phyloP scores from a whole-genome alignment of 2,113 vertebrate species.

The Hemiscyllium ocellatum region DNA sequence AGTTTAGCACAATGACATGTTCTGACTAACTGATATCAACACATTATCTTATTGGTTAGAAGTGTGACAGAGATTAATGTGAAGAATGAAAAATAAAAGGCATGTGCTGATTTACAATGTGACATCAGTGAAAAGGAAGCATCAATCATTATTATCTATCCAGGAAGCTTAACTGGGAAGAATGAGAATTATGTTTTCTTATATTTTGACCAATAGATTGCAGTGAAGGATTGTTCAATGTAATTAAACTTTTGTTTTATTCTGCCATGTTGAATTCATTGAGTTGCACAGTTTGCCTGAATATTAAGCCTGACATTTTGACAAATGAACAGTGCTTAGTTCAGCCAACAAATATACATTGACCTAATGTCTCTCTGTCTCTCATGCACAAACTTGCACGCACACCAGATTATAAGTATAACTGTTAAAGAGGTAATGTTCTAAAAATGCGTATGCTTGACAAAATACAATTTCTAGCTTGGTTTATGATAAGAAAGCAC shows the following conservation, averaged over 20 bases:
- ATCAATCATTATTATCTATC: not conserved
- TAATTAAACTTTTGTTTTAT: not conserved
- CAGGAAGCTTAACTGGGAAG: not conserved
- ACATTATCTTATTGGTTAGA: not conserved
- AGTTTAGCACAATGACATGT: not conserved
- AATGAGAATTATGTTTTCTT: conserved; percentile 6
- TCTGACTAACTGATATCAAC: not conserved
- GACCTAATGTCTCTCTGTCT: conserved; percentile 29
- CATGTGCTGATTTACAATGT: conserved; percentile 15
- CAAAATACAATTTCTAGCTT: not conserved
- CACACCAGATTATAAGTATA: not conserved
- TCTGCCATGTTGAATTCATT: conserved; percentile 19
- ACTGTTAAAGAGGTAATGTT: not conserved
- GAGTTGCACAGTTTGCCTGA: conserved; percentile 11
- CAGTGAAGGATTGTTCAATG: not conserved
- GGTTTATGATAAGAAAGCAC: too few relatives aligned
- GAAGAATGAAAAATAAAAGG: not conserved
- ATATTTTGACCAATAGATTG: not conserved
- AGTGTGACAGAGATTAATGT: not conserved
- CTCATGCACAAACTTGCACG: not conserved
- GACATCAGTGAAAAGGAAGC: not conserved
- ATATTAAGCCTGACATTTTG: conserved; percentile 1
- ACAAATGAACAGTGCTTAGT: not conserved
- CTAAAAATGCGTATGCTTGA: not conserved
- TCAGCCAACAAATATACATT: conserved; percentile 4